Evolutionary conservation across 2,113 vertebrate species (phyloP).

Genomic region (Sisor rabdophorus): DNA sequence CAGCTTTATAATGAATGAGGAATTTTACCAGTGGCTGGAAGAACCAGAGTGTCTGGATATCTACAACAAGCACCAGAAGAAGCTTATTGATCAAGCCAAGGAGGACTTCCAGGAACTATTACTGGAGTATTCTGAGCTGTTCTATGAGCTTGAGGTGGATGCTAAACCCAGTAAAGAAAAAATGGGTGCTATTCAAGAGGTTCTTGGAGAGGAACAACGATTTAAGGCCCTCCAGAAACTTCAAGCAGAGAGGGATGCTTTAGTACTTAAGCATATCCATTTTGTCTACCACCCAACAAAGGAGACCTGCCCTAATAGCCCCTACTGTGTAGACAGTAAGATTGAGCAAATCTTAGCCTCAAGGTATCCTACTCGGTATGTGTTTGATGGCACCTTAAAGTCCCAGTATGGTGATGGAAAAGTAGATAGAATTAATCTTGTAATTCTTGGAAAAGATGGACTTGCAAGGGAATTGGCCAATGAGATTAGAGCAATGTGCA

Average conservation of each 20-base stretch:
- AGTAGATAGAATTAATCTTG: constrained; percentile 86
- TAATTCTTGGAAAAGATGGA: constrained; percentile 92
- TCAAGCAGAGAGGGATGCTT: constrained; percentile 91
- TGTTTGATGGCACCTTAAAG: constrained; percentile 73
- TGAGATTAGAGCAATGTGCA: constrained; percentile 91
- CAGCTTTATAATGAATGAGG: constrained; percentile 95
- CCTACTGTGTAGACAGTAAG: constrained; percentile 81
- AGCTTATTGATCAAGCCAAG: constrained; percentile 91
- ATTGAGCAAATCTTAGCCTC: constrained; percentile 84
- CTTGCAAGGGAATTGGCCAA: constrained; percentile 90
- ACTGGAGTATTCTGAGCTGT: constrained; percentile 93
- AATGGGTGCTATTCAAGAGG: constrained; percentile 95
- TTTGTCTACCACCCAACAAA: constrained; percentile 97
- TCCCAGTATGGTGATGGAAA: constrained; percentile 64
- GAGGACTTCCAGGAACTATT: constrained; percentile 97
- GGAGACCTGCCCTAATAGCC: constrained; percentile 90
- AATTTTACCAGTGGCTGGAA: constrained; percentile 92
- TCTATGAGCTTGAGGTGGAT: constrained; percentile 94
- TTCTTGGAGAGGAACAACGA: constrained; percentile 87
- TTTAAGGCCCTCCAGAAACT: constrained; percentile 94
- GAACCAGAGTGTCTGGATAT: constrained; percentile 88
- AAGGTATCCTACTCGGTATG: constrained; percentile 74
- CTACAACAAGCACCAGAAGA: constrained; percentile 91
- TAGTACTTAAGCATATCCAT: constrained; percentile 96
- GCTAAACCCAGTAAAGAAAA: constrained; percentile 99